These are phyloP conservation scores for Patiria pectinifera DNA, from an alignment of 53 echinoderm and acorn worm species.

Conservation along the genomic window DNA sequence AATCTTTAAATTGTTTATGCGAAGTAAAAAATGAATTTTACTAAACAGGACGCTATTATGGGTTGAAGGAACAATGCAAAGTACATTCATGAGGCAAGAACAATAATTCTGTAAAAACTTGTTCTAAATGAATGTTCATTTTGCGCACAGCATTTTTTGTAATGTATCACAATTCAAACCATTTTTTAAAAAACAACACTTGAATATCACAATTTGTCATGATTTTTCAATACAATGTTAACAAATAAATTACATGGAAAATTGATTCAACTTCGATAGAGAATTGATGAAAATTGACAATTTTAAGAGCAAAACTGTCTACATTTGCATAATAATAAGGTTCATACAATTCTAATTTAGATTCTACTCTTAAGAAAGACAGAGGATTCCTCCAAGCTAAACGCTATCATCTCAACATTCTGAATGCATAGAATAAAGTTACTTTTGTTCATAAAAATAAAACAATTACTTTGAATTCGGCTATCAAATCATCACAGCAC, in stretches of 20 bases:
- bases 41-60: background rate
- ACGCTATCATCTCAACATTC: background rate
- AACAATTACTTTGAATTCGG: background rate
- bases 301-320: background rate
- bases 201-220: background rate
- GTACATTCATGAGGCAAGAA: background rate
- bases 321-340: background rate
- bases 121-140: background rate
- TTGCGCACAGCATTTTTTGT: background rate
- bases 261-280: background rate
- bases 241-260: background rate
- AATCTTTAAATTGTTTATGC: background rate
- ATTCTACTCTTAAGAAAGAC: background rate
- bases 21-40: background rate
- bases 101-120: background rate
- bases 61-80: background rate
- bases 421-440: background rate
- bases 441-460: slow-evolving; percentile 13
- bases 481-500: slow-evolving; percentile 7
- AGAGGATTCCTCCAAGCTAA: background rate
- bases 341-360: background rate
- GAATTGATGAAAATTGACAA: background rate
- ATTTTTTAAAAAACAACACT: background rate
- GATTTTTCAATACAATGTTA: background rate
- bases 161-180: background rate